A percentile compares a stretch with the other conserved stretches of the same genome.
Evolutionary conservation across 2,888 invertebrate species (phyloP).

Genomic region (Cephus nigrinus): DNA sequence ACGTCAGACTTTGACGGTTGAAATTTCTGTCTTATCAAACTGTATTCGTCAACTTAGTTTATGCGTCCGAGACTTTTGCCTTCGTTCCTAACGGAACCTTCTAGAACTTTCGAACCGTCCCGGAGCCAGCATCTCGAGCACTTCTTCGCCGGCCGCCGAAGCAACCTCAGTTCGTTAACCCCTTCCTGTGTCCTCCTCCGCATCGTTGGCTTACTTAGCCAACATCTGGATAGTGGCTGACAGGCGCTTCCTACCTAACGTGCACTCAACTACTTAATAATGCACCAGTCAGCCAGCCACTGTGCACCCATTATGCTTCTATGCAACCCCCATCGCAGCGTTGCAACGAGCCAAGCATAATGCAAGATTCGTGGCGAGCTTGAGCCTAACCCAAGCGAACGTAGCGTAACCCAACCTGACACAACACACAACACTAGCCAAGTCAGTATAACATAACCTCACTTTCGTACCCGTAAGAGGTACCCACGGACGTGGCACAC

Average conservation of each 20-base stretch:
- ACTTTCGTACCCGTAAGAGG: background rate
- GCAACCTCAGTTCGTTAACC: background rate
- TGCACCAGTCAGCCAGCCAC: constrained; percentile 58
- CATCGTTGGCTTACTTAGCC: constrained; percentile 6
- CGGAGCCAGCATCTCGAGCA: background rate
- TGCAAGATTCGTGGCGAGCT: constrained; percentile 21
- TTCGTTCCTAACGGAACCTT: background rate
- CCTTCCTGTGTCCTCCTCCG: background rate
- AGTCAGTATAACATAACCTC: background rate
- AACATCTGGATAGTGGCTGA: constrained; percentile 48
- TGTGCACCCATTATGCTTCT: constrained; percentile 55
- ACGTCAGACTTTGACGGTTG: background rate
- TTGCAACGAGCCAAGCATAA: constrained; percentile 26
- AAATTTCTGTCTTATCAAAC: background rate
- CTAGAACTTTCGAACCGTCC: background rate
- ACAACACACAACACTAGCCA: background rate
- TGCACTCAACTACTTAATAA: constrained; percentile 61
- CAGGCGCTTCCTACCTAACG: constrained; percentile 56
- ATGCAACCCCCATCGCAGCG: constrained; percentile 31
- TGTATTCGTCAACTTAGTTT: no score
- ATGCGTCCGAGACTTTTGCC: no score
- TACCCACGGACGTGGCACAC: background rate
- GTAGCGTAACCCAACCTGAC: background rate
- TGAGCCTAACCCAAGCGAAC: background rate
- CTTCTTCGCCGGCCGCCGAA: background rate